phyloP scores from a whole-genome alignment of 2,888 invertebrate species.

The Cecidostiba fungosa region DNA sequence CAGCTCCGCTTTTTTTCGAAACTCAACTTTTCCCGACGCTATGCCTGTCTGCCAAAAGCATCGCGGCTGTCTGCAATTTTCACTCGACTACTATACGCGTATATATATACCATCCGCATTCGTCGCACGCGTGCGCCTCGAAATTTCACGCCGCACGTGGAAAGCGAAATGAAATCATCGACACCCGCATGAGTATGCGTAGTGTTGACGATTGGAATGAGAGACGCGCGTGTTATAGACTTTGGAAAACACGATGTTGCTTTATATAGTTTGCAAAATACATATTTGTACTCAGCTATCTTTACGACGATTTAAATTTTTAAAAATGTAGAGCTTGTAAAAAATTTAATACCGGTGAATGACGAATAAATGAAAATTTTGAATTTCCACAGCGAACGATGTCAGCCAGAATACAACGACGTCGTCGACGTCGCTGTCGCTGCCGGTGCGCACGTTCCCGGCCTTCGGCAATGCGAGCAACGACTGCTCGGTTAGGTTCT shows the following conservation, averaged over 20 bases:
- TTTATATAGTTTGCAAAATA: too few species aligned
- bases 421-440: slow-evolving; percentile 65
- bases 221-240: neutral
- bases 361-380: neutral
- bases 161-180: slow-evolving; percentile 56
- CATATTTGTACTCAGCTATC: too few species aligned
- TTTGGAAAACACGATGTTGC: too few species aligned
- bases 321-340: too few species aligned
- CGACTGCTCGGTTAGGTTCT: slow-evolving; percentile 78
- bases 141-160: slow-evolving; percentile 50
- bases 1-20: slow-evolving; percentile 27
- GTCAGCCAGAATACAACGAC: slow-evolving; percentile 66
- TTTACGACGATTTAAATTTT: too few species aligned
- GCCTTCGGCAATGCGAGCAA: slow-evolving; percentile 78
- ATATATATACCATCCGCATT: slow-evolving; percentile 21
- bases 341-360: too few species aligned
- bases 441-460: slow-evolving; percentile 76
- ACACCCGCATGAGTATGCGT: neutral
- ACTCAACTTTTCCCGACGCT: slow-evolving; percentile 40
- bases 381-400: slow-evolving; percentile 65
- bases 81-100: slow-evolving; percentile 22
- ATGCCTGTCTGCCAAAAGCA: slow-evolving; percentile 28
- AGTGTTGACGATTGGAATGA: neutral
- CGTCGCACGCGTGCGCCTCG: slow-evolving; percentile 37
- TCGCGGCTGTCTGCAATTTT: slow-evolving; percentile 38